These are phyloP conservation scores for Cerastis rubricosa DNA, from an alignment of 2,888 invertebrate species.

Conservation along the genomic window DNA sequence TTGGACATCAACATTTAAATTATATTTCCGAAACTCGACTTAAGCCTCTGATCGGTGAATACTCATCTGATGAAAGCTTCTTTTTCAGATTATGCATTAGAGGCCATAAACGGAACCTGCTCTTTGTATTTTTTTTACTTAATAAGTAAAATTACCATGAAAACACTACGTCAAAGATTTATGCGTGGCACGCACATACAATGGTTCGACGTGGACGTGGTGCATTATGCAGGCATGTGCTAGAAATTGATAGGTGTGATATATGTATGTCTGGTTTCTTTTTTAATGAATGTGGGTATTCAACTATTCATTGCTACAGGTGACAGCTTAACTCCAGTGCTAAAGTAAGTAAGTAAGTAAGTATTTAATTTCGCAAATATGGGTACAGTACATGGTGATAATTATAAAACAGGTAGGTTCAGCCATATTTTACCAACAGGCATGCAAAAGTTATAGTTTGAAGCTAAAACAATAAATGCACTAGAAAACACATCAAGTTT, in stretches of 20 bases:
- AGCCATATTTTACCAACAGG: no score
- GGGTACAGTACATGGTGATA: no score
- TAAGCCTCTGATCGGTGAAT: neutral
- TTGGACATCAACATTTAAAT: neutral
- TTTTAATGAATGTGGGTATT: conserved; percentile 38
- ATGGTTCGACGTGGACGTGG: conserved; percentile 13
- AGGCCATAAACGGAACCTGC: neutral
- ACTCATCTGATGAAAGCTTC: neutral
- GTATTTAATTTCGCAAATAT: no score
- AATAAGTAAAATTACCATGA: conserved; percentile 11
- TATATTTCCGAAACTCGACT: neutral
- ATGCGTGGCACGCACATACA: conserved; percentile 47
- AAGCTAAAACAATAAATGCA: no score
- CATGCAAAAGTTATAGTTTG: no score
- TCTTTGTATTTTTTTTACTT: neutral
- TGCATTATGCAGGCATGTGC: conserved; percentile 58
- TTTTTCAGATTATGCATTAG: neutral
- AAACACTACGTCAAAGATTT: conserved; percentile 31
- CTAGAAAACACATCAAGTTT: no score
- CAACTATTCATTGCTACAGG: neutral
- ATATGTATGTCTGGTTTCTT: conserved; percentile 34
- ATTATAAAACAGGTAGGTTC: no score
- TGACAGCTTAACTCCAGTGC: neutral
- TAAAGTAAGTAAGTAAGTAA: no score
- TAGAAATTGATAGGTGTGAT: conserved; percentile 37